Evolutionary conservation across 2,888 invertebrate genomes (phyloP), one percentile per base, ranked within the genome.

Genomic region (Slavum lentiscoides): DNA sequence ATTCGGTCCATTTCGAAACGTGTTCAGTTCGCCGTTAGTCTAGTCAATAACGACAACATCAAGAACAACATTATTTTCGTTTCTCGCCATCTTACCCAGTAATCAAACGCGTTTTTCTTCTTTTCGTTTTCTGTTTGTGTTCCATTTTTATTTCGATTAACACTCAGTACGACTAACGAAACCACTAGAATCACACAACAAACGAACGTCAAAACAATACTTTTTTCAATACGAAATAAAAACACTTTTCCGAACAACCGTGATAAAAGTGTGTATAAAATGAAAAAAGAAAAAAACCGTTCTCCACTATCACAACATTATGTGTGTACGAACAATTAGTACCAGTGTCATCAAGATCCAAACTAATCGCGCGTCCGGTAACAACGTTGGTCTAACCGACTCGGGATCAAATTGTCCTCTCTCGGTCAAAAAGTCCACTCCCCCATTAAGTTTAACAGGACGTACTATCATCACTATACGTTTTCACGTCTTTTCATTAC

Each of bases 121-220:
- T 75, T 15, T 75, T 75, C 19, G 75, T 75, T 68, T 75, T 75
- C 67, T 75, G 74, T 55, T 39, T 55, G 7, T n/a, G 43, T 67
- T 43, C 23, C 75, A 75, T 75, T 68, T 30, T 59, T 75, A 66
- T 43, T 68, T 75, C 13, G n/a, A 75, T 8, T 6, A n/a, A 23
- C 23, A 39, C 4, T 11, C 7, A 17, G 11, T n/a, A 66, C 39
- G 8, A 21, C 13, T 39, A 55, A 39, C 37, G 39, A 72, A 17
- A 59, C 15, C 55, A 9, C 1, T 19, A 7, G 5, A 53, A 30
- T 19, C 3, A 21, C 6, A n/a, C 7, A 55, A 19, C 19, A 8
- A 1, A 30, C 23, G 9, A 39, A 64, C 17, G 39, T 30, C 15
- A 30, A 23, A 23, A 62, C 15, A 30, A 64, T 4, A 30, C 30